Base-by-base conservation (phyloP, 2,113 vertebrate genomes). In the Myotis yumanensis region DNA sequence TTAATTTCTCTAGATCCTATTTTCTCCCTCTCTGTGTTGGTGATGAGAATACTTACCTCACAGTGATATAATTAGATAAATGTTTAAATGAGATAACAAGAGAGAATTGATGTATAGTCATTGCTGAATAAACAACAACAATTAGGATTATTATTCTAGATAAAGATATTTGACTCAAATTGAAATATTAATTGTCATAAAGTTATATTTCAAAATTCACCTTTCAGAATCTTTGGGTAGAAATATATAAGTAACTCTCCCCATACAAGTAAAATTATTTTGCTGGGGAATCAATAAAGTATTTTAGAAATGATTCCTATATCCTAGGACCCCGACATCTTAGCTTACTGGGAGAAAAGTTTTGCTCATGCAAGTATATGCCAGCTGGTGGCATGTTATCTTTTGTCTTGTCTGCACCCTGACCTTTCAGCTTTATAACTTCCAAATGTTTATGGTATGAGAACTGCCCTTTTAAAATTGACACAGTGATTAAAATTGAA, bases 371-470 rank as follows among this genome's bases (percentile, higher is more conserved):
- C 28, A 95, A 90, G 95, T 8, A 57, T 89, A 16, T 73, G 75
- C 92, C 97, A 97, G 96, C 92, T 91, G 94, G 83, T 85, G 73
- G 77, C 11, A 30, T 69, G 52, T 88, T 91, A 89, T 72, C 85
- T 96, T 89, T 95, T 96, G 96, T 95, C 91, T 88, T 80, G 92
- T 91, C 89, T 94, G 87, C 23, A 85, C 48, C 17, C 95, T 76
- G 95, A 96, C 88, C 95, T 95, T 97, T 96, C 93, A 94, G 95
- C 73, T 96, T 91, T 95, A 90, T 97, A 79, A 20, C 92, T 97
- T 96, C 96, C 97, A 98, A 97, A 93, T 85, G 93, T 79, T 95
- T 95, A 92, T 91, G 75, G 93, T 97, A 96, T 12, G 11, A 97
- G 76, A 96, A 90, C 82, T 97, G 96, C 90, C 94, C 91, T 95